Base-by-base conservation (phyloP, 2,888 invertebrate genomes). In the Alloplasta piceator region DNA sequence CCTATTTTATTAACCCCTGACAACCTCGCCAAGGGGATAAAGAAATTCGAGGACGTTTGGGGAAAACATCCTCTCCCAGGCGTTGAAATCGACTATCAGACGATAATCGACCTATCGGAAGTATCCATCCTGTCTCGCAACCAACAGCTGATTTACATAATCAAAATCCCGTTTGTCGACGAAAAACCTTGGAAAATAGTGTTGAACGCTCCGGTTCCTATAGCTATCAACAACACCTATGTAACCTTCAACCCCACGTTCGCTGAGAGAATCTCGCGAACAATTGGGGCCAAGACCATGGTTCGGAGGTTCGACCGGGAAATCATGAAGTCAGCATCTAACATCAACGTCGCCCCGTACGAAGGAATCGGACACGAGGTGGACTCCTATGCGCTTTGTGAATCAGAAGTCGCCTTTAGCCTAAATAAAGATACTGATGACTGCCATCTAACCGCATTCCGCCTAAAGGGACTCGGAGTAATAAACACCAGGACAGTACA, bases 191-290 rank as follows among this genome's bases (percentile, higher is more conserved):
- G 52, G 67, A 55, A 41, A 55, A 67, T 67, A 16, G 52, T 55
- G 10, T 5, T 10, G 52, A 67, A 55, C 6, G 52, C 67, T 6
- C 52, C 67, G 0, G 52, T 55, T 14, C 67, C 67, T 14, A 55
- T 41, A 10, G 66, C 66, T 0, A 5, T 66, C 39, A 66, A 66
- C 52, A 52, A 39, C 14, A 52, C 66, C 9, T 66, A 50, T 39
- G 66, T 52, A 10, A 66, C 39, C 39, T 66, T 66, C 10, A 66
- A 66, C 66, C 66, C 66, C 4, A 66, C 66, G 5, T 66, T 52
- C 14, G 52, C 52, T 16, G 66, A 67, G 39, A 14, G 52, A 3
- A 67, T 67, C 5, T 16, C 66, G 12, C 38, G 66, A 14, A 52
- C 66, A 10, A 41, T 41, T 6, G 52, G 14, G 6, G 39, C 66